Conservation (phyloP, 2,797 vertebrate species). For the Microtus californicus region DNA sequence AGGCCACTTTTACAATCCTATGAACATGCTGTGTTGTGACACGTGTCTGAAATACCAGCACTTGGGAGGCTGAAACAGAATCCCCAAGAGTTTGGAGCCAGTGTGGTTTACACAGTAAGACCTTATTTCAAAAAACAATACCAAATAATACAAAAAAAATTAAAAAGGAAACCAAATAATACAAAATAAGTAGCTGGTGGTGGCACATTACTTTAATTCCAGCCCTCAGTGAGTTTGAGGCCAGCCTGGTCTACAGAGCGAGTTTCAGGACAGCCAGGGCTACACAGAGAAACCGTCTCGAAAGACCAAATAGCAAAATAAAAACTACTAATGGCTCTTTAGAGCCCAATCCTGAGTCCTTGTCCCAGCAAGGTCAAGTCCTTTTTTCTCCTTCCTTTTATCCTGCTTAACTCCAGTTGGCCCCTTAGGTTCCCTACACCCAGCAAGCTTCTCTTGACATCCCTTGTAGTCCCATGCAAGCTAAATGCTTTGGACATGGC, state of each 20-base stretch:
- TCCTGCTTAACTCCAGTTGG: neutral
- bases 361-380: neutral
- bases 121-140: neutral
- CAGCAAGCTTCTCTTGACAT: slow-evolving; percentile 16
- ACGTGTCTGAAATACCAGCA: neutral
- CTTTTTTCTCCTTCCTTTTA: neutral
- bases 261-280: too few relatives aligned
- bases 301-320: too few relatives aligned
- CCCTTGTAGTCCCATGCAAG: neutral
- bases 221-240: too few relatives aligned
- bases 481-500: neutral
- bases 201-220: too few relatives aligned
- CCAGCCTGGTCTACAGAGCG: too few relatives aligned
- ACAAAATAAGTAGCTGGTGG: too few relatives aligned
- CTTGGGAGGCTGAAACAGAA: neutral
- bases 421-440: neutral
- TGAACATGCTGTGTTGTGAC: neutral
- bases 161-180: too few relatives aligned
- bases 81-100: neutral
- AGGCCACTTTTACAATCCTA: neutral
- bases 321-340: slow-evolving; percentile 43
- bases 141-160: neutral
- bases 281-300: too few relatives aligned
- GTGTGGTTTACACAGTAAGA: neutral
- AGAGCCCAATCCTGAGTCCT: slow-evolving; percentile 1